Conservation (phyloP, 2,888 invertebrate species). For the Acanthococcus lagerstroemiae region DNA sequence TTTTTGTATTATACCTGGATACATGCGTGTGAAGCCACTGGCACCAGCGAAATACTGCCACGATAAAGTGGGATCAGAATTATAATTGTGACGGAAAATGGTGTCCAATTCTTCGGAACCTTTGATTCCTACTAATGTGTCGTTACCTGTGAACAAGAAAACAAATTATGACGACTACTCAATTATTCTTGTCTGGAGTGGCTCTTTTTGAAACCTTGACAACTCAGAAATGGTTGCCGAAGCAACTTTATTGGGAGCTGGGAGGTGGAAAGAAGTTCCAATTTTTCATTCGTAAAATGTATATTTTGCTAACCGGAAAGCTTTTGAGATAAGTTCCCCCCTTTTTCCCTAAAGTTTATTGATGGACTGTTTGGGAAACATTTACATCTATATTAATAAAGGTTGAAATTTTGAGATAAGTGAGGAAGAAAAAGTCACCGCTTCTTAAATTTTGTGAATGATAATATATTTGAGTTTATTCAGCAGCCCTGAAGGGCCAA, state of each 20-base stretch:
- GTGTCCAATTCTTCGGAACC: constrained; percentile 92
- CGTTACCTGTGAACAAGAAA: constrained; percentile 53
- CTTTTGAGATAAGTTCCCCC: too few species aligned
- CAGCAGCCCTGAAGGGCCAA: too few species aligned
- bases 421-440: too few species aligned
- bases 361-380: too few species aligned
- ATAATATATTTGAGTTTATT: too few species aligned
- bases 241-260: neutral
- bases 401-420: too few species aligned
- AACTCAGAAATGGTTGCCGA: neutral
- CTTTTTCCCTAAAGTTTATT: too few species aligned
- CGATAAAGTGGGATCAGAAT: constrained; percentile 80
- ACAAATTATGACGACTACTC: too few species aligned
- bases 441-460: too few species aligned
- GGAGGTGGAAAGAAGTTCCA: neutral
- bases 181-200: too few species aligned
- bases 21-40: constrained; percentile 87
- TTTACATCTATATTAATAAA: too few species aligned
- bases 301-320: neutral
- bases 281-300: neutral
- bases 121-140: constrained; percentile 78
- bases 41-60: constrained; percentile 99
- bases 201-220: neutral
- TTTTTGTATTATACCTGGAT: constrained; percentile 69
- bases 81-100: constrained; percentile 79